Base-by-base conservation (phyloP, 2,113 vertebrate species). In the Dissostichus mawsoni region DNA sequence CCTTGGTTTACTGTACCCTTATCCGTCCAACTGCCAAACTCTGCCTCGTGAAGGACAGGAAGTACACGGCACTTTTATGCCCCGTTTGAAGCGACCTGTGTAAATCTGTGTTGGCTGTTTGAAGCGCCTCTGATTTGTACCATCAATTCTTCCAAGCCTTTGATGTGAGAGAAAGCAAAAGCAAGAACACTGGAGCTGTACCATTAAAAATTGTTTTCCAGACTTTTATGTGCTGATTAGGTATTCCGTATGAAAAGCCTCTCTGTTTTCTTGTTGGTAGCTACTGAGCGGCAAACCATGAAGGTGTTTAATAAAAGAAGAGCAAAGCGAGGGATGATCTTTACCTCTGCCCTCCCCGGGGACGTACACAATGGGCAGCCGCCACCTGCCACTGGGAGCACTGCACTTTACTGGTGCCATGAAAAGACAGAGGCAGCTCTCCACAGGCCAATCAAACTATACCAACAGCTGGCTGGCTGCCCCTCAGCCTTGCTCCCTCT, bases 381-480 rank as follows among this genome's bases (percentile, higher is more conserved):
- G 74, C 91, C 92, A 93, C 90, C 93, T 94, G 93, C 93, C 87
- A 89, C 72, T 84, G 89, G 92, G 92, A 93, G 86, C 79, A 5
- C 69, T 75, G 80, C 83, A 82, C 89, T 93, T 92, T 93, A 92
- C 89, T 87, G 87, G 84, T 85, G 92, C 88, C 90, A 87, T 91
- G 91, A 94, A 94, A 91, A 93, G 86, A 91, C 91, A 90, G 91
- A 91, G 92, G 86, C 78, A 73, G 76, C 66, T 95, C 95, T 94
- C 94, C 70, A 77, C 90, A 92, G 94, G 88, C 92, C 93, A 95
- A 93, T 93, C 92, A 92, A 92, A 90, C 69, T 90, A 80, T 89
- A 90, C 88, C 80, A 96, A 89, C 96, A 97, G 95, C 96, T 96
- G 96, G 95, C 93, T 92, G 92, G 89, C 92, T 95, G 95, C 92